Evolutionary conservation across 2,113 vertebrate genomes (phyloP).

Genomic region (Sorex fumeus): DNA sequence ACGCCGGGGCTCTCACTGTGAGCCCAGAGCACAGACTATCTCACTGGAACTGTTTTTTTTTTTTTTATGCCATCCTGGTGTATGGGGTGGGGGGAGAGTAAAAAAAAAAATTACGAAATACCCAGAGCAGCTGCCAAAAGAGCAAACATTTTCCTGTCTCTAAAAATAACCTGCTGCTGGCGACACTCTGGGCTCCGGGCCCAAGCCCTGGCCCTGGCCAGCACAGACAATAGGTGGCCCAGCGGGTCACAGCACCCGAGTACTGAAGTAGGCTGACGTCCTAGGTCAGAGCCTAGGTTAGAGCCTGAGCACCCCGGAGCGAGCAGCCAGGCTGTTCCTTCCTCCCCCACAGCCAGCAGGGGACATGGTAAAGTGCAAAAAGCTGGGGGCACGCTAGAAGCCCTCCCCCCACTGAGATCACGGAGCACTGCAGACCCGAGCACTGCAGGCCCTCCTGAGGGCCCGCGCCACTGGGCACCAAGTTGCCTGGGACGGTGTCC

Average conservation of each 20-base stretch:
- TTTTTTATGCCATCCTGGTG: constrained; percentile 60
- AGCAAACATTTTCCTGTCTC: constrained; percentile 80
- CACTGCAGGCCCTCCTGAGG: background rate
- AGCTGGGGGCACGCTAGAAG: constrained; percentile 22
- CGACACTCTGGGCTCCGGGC: constrained; percentile 54
- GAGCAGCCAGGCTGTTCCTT: background rate
- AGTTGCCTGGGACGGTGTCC: background rate
- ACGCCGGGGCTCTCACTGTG: constrained; percentile 27
- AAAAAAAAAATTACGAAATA: too few relatives aligned
- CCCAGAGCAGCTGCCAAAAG: constrained; percentile 73
- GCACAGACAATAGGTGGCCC: constrained; percentile 77
- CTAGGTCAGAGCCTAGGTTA: background rate
- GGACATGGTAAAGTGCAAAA: background rate
- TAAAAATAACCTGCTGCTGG: constrained; percentile 81
- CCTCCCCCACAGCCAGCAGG: background rate
- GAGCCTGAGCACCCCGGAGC: background rate
- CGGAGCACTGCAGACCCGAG: background rate
- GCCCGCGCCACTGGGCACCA: background rate
- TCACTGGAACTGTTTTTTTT: constrained; percentile 69
- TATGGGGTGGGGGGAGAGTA: background rate
- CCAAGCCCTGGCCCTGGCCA: constrained; percentile 75
- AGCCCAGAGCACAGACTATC: constrained; percentile 72
- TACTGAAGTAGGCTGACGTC: background rate
- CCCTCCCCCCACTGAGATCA: constrained; percentile 23
- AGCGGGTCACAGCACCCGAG: background rate